These are phyloP conservation scores for Neopelma chrysocephalum DNA, from an alignment of 2,797 vertebrate species.

Conservation along the genomic window DNA sequence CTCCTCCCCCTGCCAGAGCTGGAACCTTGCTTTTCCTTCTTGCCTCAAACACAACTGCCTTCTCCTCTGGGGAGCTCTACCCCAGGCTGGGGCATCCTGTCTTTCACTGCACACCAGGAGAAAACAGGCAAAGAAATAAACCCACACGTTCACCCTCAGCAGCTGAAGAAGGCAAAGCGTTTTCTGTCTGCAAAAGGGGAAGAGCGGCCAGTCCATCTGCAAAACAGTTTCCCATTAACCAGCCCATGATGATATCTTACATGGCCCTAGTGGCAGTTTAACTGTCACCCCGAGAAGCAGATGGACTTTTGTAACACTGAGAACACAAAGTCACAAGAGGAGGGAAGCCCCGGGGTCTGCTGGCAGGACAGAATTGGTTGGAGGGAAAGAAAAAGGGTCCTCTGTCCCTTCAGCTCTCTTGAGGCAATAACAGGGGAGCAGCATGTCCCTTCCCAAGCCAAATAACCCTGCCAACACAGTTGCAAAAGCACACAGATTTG, in stretches of 20 bases:
- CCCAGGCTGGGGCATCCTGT: neutral
- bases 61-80: rapidly evolving
- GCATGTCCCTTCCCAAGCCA: neutral
- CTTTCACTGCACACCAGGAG: neutral
- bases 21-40: neutral
- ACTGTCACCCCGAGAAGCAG: neutral
- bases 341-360: neutral
- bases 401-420: neutral
- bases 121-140: neutral
- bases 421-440: neutral
- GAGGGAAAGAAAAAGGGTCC: neutral
- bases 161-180: neutral
- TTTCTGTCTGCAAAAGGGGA: neutral
- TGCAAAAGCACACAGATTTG: neutral
- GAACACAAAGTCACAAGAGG: neutral
- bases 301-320: neutral
- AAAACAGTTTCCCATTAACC: neutral
- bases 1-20: neutral
- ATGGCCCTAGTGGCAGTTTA: neutral
- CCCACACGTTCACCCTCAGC: rapidly evolving
- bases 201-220: neutral
- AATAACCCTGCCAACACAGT: neutral
- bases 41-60: neutral
- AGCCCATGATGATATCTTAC: neutral
- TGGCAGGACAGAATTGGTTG: neutral